Conservation (phyloP, 2,113 vertebrate species). For the Pachypanchax playfairii region DNA sequence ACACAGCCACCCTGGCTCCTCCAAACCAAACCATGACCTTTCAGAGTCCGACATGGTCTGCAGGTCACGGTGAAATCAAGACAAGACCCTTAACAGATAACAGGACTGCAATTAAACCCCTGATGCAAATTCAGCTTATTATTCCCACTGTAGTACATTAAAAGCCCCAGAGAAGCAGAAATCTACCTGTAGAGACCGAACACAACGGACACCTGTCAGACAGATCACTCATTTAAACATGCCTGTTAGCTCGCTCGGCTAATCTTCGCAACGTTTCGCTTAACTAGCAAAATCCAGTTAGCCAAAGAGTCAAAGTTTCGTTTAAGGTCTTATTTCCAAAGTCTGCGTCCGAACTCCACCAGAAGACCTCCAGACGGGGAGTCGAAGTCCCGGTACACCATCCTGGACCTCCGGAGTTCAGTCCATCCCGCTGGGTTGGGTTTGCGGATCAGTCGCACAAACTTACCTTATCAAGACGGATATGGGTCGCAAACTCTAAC, state of each 20-base stretch:
- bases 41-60: slow-evolving; percentile 81
- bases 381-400: slow-evolving; percentile 15
- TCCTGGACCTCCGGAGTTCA: slow-evolving; percentile 4
- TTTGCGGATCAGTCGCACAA: slow-evolving; percentile 34
- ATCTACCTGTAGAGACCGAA: background rate
- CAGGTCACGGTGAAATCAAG: slow-evolving; percentile 25
- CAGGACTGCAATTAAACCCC: slow-evolving; percentile 3
- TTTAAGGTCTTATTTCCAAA: slow-evolving; percentile 8
- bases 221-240: slow-evolving; percentile 19
- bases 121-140: slow-evolving; percentile 10
- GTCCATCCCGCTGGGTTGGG: slow-evolving; percentile 27
- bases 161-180: background rate
- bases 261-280: slow-evolving; percentile 42
- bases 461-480: slow-evolving; percentile 55
- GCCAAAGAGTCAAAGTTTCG: slow-evolving; percentile 47
- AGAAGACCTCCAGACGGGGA: background rate
- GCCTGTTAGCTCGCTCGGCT: slow-evolving; percentile 63
- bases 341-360: background rate
- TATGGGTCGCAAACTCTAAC: slow-evolving; percentile 74
- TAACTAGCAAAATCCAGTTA: slow-evolving; percentile 42
- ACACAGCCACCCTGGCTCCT: slow-evolving; percentile 83
- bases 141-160: slow-evolving; percentile 19
- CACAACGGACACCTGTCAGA: slow-evolving; percentile 3
- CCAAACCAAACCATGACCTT: slow-evolving; percentile 67
- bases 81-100: slow-evolving; percentile 2